These are phyloP conservation scores for Tiliacea aurago DNA, from an alignment of 2,888 invertebrate species.

Conservation along the genomic window DNA sequence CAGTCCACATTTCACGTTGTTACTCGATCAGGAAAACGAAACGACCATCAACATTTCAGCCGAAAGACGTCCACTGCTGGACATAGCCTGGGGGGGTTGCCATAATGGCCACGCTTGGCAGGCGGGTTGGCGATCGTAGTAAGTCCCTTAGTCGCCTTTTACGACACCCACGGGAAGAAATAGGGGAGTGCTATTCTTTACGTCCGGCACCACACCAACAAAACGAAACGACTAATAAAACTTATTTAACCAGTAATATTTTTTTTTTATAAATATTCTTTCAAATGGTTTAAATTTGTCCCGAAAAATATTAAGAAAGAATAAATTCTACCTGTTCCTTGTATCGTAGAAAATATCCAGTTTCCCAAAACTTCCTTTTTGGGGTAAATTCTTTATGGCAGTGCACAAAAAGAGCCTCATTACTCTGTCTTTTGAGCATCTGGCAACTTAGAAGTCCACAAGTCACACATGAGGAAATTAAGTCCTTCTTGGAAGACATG, in stretches of 20 bases:
- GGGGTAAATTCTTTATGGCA: background rate
- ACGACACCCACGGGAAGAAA: too few species aligned
- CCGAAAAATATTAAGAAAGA: background rate
- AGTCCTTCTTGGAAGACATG: background rate
- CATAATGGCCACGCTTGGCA: too few species aligned
- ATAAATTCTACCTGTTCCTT: background rate
- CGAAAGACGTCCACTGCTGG: too few species aligned
- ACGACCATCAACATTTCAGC: too few species aligned
- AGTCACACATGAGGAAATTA: background rate
- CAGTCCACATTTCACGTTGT: background rate
- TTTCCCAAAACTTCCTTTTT: background rate
- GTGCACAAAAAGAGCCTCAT: background rate
- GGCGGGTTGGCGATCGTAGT: too few species aligned
- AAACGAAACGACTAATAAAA: constrained; percentile 9
- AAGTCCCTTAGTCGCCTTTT: too few species aligned
- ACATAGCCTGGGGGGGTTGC: too few species aligned
- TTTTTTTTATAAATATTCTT: background rate
- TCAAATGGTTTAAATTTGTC: background rate
- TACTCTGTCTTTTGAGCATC: background rate
- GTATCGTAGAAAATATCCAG: background rate
- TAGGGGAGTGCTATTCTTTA: too few species aligned
- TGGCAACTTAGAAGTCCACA: background rate
- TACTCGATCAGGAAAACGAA: constrained; percentile 5
- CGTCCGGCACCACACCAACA: too few species aligned
- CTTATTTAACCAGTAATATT: constrained; percentile 5